A percentile compares a stretch with the other conserved stretches of the same genome.
These are phyloP conservation scores for Tenebrio molitor DNA, from an alignment of 1,140 invertebrate genomes.

Conservation along the genomic window DNA sequence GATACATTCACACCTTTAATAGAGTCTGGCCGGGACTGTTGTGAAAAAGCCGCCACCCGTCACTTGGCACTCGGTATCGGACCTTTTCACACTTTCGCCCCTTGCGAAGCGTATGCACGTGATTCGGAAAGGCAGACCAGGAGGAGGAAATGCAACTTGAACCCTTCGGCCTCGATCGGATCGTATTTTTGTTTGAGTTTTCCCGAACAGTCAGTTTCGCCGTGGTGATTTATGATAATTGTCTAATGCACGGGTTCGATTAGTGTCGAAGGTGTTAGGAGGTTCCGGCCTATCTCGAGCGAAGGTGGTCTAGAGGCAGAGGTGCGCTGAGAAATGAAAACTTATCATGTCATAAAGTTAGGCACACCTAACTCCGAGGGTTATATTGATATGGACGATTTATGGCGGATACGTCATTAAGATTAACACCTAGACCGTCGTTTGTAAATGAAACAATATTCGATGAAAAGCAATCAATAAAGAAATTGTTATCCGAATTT, in stretches of 20 bases:
- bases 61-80: slow-evolving; percentile 42
- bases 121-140: background rate
- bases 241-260: slow-evolving; percentile 23
- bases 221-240: slow-evolving; percentile 24
- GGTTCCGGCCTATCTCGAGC: slow-evolving; percentile 14
- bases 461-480: slow-evolving; percentile 56
- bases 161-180: background rate
- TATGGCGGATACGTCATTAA: slow-evolving; percentile 43
- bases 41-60: slow-evolving; percentile 41
- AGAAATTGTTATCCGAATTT: slow-evolving; percentile 54
- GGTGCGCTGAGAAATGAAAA: slow-evolving; percentile 34
- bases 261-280: slow-evolving; percentile 28
- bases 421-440: slow-evolving; percentile 41
- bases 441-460: slow-evolving; percentile 54
- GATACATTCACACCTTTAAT: slow-evolving; percentile 48
- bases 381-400: slow-evolving; percentile 42
- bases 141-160: background rate
- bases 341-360: slow-evolving; percentile 34
- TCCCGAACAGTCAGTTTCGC: background rate
- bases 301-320: slow-evolving; percentile 18
- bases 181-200: background rate
- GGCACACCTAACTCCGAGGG: slow-evolving; percentile 30
- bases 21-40: slow-evolving; percentile 45
- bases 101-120: slow-evolving; percentile 7
- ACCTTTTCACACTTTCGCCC: slow-evolving; percentile 41